phyloP scores from a whole-genome alignment of 2,113 vertebrate genomes.

The Bettongia penicillata region DNA sequence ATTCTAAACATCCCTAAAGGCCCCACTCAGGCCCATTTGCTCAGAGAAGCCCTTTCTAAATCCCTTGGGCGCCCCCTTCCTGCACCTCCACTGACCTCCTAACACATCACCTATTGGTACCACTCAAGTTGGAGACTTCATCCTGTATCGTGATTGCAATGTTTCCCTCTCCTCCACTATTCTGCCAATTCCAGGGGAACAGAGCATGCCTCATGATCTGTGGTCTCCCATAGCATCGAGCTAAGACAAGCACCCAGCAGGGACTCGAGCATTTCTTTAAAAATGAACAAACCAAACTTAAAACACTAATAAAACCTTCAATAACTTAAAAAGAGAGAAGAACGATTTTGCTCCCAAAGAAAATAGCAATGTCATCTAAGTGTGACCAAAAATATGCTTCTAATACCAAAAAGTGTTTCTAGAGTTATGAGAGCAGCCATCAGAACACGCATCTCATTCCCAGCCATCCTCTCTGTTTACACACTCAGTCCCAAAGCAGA shows the following conservation, averaged over 20 bases:
- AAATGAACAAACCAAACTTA: background rate
- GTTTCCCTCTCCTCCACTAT: background rate
- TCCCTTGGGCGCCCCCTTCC: background rate
- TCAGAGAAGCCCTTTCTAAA: background rate
- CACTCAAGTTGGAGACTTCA: background rate
- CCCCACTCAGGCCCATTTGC: background rate
- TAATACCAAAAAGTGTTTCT: background rate
- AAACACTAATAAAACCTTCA: background rate
- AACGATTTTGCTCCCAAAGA: background rate
- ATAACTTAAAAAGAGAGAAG: background rate
- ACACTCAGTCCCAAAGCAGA: too few species aligned
- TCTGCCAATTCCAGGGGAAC: background rate
- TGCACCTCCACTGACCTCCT: background rate
- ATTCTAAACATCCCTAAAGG: background rate
- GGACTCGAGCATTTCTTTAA: background rate
- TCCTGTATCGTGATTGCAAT: background rate
- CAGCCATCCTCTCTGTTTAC: background rate
- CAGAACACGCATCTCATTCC: background rate
- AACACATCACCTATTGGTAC: background rate
- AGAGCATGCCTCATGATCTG: background rate
- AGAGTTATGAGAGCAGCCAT: background rate
- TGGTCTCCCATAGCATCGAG: background rate
- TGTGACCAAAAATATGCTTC: background rate
- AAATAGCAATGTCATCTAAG: background rate
- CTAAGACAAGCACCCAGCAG: background rate